Conservation (phyloP, 2,888 invertebrate genomes). For the Sussaba pulchella region DNA sequence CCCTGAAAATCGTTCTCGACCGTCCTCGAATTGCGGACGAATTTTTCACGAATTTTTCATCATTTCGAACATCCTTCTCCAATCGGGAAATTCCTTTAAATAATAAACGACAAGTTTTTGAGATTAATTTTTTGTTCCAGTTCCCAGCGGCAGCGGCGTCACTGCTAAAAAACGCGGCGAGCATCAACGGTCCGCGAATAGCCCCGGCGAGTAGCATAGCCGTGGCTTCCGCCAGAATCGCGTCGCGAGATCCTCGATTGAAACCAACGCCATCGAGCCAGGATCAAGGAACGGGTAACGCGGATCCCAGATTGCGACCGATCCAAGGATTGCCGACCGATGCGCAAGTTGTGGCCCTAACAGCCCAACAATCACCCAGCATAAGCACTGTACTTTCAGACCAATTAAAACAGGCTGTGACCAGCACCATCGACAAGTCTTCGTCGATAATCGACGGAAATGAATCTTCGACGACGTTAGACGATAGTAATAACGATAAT, state of each 20-base stretch:
- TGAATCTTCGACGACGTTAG: slow-evolving; percentile 74
- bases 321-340: slow-evolving; percentile 53
- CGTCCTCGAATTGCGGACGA: too few relatives aligned
- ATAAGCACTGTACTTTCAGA: slow-evolving; percentile 81
- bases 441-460: slow-evolving; percentile 76
- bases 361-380: slow-evolving; percentile 71
- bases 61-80: too few relatives aligned
- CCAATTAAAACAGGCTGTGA: slow-evolving; percentile 81
- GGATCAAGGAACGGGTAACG: slow-evolving; percentile 74
- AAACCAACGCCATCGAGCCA: slow-evolving; percentile 72
- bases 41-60: too few relatives aligned
- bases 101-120: not conserved
- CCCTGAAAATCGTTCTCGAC: too few relatives aligned
- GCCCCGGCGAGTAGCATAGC: slow-evolving; percentile 86
- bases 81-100: too few relatives aligned
- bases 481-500: slow-evolving; percentile 81
- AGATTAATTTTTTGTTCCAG: slow-evolving; percentile 66
- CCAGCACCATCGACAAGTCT: slow-evolving; percentile 79
- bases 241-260: slow-evolving; percentile 82
- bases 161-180: slow-evolving; percentile 77
- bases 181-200: slow-evolving; percentile 84
- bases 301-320: slow-evolving; percentile 76
- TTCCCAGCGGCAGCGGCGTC: slow-evolving; percentile 79
- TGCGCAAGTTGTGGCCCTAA: slow-evolving; percentile 17
- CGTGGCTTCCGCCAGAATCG: slow-evolving; percentile 84